These are phyloP conservation scores for Anadara kagoshimensis DNA, from an alignment of 1,140 invertebrate species.

Conservation along the genomic window DNA sequence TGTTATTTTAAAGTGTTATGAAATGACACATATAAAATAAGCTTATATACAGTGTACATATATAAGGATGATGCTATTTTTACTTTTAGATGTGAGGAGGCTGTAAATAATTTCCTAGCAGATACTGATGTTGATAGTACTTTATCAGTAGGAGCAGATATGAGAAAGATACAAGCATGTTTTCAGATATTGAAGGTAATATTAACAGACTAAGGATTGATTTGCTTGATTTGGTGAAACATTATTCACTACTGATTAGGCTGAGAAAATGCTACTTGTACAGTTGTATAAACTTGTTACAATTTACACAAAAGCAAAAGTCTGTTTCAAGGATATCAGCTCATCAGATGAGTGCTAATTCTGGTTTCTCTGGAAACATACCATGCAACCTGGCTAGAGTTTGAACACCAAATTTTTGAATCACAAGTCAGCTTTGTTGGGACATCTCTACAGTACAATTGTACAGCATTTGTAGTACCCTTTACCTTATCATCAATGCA, in stretches of 20 bases:
- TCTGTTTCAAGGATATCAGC: background rate
- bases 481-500: background rate
- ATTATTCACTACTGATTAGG: background rate
- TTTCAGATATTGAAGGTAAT: constrained; percentile 67
- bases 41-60: too few relatives aligned
- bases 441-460: background rate
- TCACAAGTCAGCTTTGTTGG: too few relatives aligned
- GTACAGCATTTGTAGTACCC: background rate
- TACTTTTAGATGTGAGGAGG: constrained; percentile 62
- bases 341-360: background rate
- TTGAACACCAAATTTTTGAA: too few relatives aligned
- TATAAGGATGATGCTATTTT: background rate
- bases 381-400: too few relatives aligned
- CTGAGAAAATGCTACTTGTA: background rate
- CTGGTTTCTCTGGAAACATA: too few relatives aligned
- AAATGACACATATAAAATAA: too few relatives aligned
- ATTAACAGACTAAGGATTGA: too few relatives aligned
- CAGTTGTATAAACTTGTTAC: background rate
- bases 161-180: constrained; percentile 72
- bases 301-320: background rate
- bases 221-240: too few relatives aligned
- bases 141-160: constrained; percentile 69
- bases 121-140: constrained; percentile 67
- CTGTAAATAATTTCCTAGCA: constrained; percentile 64
- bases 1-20: too few relatives aligned